Base-by-base conservation (phyloP, 1,140 invertebrate genomes). In the Drosophila repletoides region DNA sequence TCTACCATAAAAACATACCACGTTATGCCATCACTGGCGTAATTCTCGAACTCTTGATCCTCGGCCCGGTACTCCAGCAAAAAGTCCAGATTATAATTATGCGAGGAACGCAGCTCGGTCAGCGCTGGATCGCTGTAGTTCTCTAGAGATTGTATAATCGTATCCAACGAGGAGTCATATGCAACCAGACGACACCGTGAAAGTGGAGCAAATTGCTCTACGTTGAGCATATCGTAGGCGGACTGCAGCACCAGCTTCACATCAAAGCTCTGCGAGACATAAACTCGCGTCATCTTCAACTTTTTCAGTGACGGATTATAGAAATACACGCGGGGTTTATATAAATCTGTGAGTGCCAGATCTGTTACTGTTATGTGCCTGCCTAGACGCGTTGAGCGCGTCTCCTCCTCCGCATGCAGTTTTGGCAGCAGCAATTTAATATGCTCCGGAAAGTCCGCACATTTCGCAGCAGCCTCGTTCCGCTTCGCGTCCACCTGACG, bases 401-500 rank as follows among this genome's bases (percentile, higher is more conserved):
- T 93, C 24, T 91, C 91, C 84, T 96, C 94, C 71, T 95, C 95
- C 51, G 93, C 92, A 36, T 94, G 91, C 84, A 96, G 92, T 64
- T 93, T 92, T 36, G 93, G 91, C 51, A 96, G 90, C 21, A 96
- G 88, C 19, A 92, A 91, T 89, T 94, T 93, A 55, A 97, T 93
- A 89, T 96, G 95, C 19, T 92, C 90, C 5, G 96, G 95, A 90
- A 97, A 96, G 36, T 95, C 92, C 26, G 93, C 93, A 7, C 92
- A 90, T 61, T 92, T 91, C 88, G 95, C 94, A 12, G 94, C 93
- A 45, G 92, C 90, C 87, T 91, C 91, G 92, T 97, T 97, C 33
- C 93, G 91, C 38, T 93, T 90, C 51, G 92, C 92, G 91, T 97
- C 94, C 41, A 96, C 94, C 91, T 96, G 95, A 58, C 97, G 91